Evolutionary conservation across 1,140 invertebrate species (phyloP).

Genomic region (Hyposmocoma kahamanoa): DNA sequence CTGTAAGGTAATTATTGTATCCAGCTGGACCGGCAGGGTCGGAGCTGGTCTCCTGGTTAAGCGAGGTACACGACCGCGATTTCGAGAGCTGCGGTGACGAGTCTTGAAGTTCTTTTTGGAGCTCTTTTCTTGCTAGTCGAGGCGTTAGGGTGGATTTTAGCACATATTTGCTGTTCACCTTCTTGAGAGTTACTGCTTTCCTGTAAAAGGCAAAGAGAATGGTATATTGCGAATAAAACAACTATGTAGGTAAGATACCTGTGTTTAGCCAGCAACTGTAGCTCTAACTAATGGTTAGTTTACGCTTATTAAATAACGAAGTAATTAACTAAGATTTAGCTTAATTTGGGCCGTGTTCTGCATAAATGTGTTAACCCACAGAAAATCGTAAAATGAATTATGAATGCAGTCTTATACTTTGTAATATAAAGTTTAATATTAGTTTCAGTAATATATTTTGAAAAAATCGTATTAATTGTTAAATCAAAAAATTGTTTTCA

Average conservation of each 20-base stretch:
- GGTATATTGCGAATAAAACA: background rate
- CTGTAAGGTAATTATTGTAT: conserved; percentile 83
- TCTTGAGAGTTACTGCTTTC: conserved; percentile 87
- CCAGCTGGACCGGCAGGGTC: conserved; percentile 49
- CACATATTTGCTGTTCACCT: conserved; percentile 88
- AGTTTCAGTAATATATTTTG: no score
- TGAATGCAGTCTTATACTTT: no score
- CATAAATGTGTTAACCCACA: no score
- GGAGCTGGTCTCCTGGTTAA: conserved; percentile 74
- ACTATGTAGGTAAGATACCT: background rate
- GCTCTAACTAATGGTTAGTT: no score
- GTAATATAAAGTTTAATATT: no score
- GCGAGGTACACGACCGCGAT: conserved; percentile 81
- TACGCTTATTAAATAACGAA: no score
- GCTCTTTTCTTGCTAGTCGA: conserved; percentile 79
- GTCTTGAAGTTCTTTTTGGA: conserved; percentile 76
- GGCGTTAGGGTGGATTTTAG: conserved; percentile 88
- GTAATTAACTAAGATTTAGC: no score
- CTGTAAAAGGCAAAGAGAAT: conserved; percentile 57
- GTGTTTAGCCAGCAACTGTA: no score
- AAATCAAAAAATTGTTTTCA: no score
- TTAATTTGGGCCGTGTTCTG: no score
- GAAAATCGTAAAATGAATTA: no score
- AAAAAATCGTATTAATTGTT: no score
- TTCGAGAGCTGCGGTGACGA: conserved; percentile 75